Base-by-base conservation (phyloP, 2,797 vertebrate genomes). In the Acipenser ruthenus region DNA sequence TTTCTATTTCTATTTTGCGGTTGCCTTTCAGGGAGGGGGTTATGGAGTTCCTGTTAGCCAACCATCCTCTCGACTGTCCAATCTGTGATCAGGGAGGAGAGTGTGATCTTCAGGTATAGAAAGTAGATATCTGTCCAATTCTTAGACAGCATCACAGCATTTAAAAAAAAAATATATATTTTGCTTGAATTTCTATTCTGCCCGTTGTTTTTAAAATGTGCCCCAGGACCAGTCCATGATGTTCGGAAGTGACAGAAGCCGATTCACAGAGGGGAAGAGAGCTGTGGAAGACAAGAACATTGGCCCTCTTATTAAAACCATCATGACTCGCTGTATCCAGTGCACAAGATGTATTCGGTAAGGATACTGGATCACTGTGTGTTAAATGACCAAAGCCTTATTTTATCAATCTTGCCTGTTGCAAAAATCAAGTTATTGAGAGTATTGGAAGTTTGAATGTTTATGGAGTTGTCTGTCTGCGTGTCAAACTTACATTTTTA, bases 1-100 rank as follows among this genome's bases (percentile, higher is more conserved):
- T 37, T 37, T 37, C 37, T 37, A 18, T 2, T 18, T 18, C 18
- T 18, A 5, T 37, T 37, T 67, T n/a, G 50, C n/a, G 23, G 51
- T 37, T 62, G 15, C 8, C 7, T 49, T 55, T 18, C 83, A 99
- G 97, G 83, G 97, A 99, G 87, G 97, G 97, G 65, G 94, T 99
- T 70, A 99, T 99, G 97, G 96, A 99, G 82, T 99, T 99, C 74
- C 84, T 99, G 70, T 73, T 99, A 81, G 93, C 95, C 77, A 99
- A 99, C 83, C 97, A 99, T 71, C 97, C 97, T 1, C 63, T 99
- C 84, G 97, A 99, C 84, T 98, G 96, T 65, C 97, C 96, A 70
- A 99, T 99, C 77, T 99, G 97, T 88, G 97, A 98, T 81, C 96
- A 99, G 75, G 97, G 95, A 86, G 96, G 97, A 81, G 97, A 99